A percentile compares a stretch with the other conserved stretches of the same genome.
Evolutionary conservation across 1,140 invertebrate genomes (phyloP).

Genomic region (Scaptomyza graminum): DNA sequence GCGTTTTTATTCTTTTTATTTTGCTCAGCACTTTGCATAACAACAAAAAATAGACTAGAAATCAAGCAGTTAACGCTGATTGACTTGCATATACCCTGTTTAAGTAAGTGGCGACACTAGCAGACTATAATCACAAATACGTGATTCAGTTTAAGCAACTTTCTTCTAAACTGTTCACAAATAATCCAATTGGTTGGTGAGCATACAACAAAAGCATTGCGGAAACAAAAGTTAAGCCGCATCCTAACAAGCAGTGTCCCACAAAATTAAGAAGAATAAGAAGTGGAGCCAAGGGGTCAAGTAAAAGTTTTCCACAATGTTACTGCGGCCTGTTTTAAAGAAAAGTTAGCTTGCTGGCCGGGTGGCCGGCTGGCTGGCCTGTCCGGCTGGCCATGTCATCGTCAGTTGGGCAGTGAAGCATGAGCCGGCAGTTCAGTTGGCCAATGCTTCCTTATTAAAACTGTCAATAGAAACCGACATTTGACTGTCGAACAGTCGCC

Average conservation of each 20-base stretch:
- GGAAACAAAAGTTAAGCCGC: constrained; percentile 15
- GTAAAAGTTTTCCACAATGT: constrained; percentile 22
- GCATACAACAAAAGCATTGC: background rate
- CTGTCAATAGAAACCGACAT: constrained; percentile 43
- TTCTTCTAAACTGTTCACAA: background rate
- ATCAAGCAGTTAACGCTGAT: background rate
- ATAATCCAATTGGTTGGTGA: background rate
- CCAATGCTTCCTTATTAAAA: constrained; percentile 56
- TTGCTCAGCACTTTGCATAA: constrained; percentile 11
- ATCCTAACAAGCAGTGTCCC: constrained; percentile 14
- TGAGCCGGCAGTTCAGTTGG: constrained; percentile 39
- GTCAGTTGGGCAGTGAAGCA: constrained; percentile 23
- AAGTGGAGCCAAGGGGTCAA: background rate
- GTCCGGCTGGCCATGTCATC: constrained; percentile 14
- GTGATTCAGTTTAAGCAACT: background rate
- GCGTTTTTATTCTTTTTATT: constrained; percentile 14
- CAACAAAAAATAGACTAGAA: constrained; percentile 2
- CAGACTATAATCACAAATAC: background rate
- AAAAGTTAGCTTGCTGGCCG: constrained; percentile 28
- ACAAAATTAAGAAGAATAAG: background rate
- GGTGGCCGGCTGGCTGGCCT: constrained; percentile 16
- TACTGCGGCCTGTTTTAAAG: constrained; percentile 41
- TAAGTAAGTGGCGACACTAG: no score
- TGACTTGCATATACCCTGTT: background rate
- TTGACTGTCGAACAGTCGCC: constrained; percentile 14